phyloP scores from a whole-genome alignment of 2,888 invertebrate genomes.

The Andrena bicolor region DNA sequence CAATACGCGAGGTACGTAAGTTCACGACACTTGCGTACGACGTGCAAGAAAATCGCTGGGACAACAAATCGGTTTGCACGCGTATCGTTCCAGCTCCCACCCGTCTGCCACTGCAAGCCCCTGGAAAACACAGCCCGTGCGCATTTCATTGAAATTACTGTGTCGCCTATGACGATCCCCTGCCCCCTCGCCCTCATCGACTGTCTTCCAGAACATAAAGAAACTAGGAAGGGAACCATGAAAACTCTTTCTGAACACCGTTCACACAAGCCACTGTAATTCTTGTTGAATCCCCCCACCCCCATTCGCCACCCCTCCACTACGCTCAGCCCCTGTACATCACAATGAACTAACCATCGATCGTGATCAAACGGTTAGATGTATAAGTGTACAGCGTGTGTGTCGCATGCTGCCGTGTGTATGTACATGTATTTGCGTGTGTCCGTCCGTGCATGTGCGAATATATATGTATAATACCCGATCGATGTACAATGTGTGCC shows the following conservation, averaged over 20 bases:
- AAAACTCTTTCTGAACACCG: conserved; percentile 13
- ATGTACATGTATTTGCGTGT: conserved; percentile 21
- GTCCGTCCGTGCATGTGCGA: conserved; percentile 15
- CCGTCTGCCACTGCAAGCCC: conserved; percentile 29
- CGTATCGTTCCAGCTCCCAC: neutral
- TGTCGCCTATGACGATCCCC: conserved; percentile 51
- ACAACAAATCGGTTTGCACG: conserved; percentile 34
- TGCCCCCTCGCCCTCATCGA: conserved; percentile 31
- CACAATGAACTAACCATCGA: conserved; percentile 58
- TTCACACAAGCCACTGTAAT: conserved; percentile 31
- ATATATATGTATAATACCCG: conserved; percentile 1
- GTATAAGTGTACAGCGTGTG: conserved; percentile 62
- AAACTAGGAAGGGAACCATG: neutral
- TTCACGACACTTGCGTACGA: neutral
- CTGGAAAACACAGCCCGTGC: conserved; percentile 50
- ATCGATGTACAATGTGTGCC: conserved; percentile 31
- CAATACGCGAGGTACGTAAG: conserved; percentile 8
- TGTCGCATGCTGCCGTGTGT: conserved; percentile 63
- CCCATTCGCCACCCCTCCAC: neutral
- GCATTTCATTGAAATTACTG: conserved; percentile 59
- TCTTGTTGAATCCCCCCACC: conserved; percentile 14
- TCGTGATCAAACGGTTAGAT: conserved; percentile 46
- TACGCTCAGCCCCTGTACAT: conserved; percentile 34
- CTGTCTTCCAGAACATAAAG: conserved; percentile 20
- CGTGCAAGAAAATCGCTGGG: neutral